phyloP scores from a whole-genome alignment of 2,113 vertebrate genomes.

The Tragelaphus scriptus region DNA sequence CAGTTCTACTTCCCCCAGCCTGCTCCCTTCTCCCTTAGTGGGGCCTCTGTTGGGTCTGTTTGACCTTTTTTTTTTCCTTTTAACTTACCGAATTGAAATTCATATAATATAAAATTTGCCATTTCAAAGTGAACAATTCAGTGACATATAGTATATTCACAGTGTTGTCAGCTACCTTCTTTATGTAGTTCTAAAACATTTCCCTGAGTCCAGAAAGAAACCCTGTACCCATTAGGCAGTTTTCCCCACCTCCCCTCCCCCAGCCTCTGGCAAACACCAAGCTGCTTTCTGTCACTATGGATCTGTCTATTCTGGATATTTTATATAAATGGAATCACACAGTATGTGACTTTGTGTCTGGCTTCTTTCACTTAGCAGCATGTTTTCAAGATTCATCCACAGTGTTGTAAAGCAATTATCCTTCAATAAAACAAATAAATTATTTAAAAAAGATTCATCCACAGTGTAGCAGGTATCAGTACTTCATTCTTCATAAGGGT shows the following conservation, averaged over 20 bases:
- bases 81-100: not conserved
- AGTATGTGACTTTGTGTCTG: not conserved
- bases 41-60: not conserved
- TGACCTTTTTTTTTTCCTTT: not conserved
- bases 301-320: not conserved
- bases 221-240: not conserved
- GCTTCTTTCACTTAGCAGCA: not conserved
- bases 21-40: not conserved
- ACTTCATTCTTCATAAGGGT: not conserved
- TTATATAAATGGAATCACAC: not conserved
- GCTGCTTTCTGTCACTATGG: not conserved
- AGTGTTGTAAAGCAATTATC: not conserved
- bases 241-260: not conserved
- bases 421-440: not conserved
- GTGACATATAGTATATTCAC: not conserved
- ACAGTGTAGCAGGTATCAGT: not conserved
- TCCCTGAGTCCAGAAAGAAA: not conserved
- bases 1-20: not conserved
- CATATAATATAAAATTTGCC: not conserved
- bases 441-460: not conserved
- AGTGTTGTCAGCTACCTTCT: not conserved
- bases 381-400: not conserved
- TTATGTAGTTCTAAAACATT: constrained; percentile 2
- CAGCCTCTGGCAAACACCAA: not conserved
- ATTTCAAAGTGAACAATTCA: not conserved